Percentiles rank a stretch among this genome's conserved stretches.
These are phyloP conservation scores for Oenanthe oenanthe DNA, from an alignment of 2,113 vertebrate genomes.

Conservation along the genomic window DNA sequence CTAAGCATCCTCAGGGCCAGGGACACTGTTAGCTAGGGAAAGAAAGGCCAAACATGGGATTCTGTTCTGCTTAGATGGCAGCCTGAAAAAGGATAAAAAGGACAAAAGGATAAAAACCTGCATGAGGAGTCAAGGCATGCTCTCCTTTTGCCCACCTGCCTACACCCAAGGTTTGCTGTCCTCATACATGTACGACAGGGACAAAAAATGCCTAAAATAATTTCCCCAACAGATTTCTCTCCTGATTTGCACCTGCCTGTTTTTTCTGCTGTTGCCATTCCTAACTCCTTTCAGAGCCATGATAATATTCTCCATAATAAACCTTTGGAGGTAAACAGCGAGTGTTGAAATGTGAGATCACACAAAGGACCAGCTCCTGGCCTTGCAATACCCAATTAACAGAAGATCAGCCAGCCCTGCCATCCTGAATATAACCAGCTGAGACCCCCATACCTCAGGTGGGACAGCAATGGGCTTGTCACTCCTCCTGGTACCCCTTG, in stretches of 20 bases:
- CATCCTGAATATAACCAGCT: background rate
- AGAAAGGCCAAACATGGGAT: background rate
- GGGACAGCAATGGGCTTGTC: rapidly evolving
- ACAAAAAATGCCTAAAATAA: background rate
- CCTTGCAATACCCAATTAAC: background rate
- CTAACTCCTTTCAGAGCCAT: background rate
- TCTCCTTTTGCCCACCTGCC: background rate
- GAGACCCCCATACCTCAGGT: background rate
- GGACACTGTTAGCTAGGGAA: rapidly evolving
- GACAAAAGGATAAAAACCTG: background rate
- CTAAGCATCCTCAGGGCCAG: background rate
- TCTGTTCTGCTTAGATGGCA: background rate
- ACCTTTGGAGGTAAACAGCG: background rate
- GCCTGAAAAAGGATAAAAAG: background rate
- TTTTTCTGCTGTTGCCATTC: background rate
- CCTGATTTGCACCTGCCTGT: background rate
- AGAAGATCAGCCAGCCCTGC: background rate
- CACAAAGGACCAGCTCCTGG: background rate
- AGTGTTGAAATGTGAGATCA: background rate
- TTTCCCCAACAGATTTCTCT: background rate
- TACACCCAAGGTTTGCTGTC: rapidly evolving
- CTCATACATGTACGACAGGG: background rate
- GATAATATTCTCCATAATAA: background rate
- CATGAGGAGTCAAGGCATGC: background rate
- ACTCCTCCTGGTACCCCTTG: background rate